Evolutionary conservation across 1,140 invertebrate species (phyloP), one percentile per base, ranked within the genome.

Genomic region (Apis dorsata): DNA sequence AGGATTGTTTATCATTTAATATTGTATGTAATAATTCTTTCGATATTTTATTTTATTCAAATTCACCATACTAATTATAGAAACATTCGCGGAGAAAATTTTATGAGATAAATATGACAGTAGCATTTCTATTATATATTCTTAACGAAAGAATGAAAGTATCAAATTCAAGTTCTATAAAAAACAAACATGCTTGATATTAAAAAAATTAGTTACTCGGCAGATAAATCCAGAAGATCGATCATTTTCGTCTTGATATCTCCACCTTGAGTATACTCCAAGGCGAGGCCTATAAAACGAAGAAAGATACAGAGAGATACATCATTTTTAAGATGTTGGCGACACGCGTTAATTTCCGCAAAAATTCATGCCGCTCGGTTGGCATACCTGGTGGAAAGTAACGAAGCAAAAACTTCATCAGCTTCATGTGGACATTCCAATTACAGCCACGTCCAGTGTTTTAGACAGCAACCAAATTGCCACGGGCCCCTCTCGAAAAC

Each of bases 341-440:
- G 49, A 11, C 21, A 15, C 34, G 17, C 17, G n/a, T 73, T 80
- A 80, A 80, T 80, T 80, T 19, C 69, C 4, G 7, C 15, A 49
- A 74, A 74, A 65, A 3, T 44, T 9, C n/a, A 44, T 71, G 53
- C 21, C 49, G 17, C 19, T 51, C 34, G n/a, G 19, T 49, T n/a
- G 79, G 57, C 72, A 90, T 91, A 94, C 93, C 93, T 87, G 96
- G 96, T 24, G 96, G 96, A 90, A 96, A 95, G 89, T 96, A 96
- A 81, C 96, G 93, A 13, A 97, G 90, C 89, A 96, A 95, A 88
- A 97, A 95, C 92, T 95, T 96, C 57, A 95, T 92, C 62, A 96
- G 91, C 91, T 94, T 96, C 96, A 96, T 96, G 70, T 88, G 74
- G 76, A 86, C 69, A 83, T 78, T 83, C 63, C 72, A 88, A 83